phyloP scores from a whole-genome alignment of 2,113 vertebrate species.

The Dicaeum eximium region DNA sequence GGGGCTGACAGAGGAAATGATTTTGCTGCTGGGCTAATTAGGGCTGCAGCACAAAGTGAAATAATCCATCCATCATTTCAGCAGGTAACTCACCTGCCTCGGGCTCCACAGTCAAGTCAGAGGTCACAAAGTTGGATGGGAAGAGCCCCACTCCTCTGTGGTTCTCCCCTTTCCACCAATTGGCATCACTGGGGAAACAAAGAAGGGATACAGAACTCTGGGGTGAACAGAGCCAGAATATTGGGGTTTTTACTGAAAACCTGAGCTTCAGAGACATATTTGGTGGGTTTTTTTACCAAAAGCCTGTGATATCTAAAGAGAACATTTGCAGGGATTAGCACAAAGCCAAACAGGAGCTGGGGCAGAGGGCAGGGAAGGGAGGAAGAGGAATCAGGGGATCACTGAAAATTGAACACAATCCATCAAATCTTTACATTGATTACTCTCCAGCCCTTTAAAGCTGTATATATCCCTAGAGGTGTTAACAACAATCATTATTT shows the following conservation, averaged over 20 bases:
- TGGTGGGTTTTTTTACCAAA: neutral
- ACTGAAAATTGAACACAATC: neutral
- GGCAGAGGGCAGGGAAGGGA: neutral
- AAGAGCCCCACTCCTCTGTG: conserved; percentile 94
- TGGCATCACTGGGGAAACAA: conserved; percentile 83
- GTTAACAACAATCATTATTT: neutral
- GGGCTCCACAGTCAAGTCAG: conserved; percentile 84
- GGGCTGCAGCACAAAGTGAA: neutral
- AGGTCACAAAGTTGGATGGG: conserved; percentile 96
- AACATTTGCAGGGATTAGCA: neutral
- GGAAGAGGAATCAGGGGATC: neutral
- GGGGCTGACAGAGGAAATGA: neutral
- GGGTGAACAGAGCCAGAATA: rapidly evolving
- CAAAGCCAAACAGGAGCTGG: neutral
- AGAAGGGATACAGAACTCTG: neutral
- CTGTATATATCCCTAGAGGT: neutral
- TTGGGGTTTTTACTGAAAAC: neutral
- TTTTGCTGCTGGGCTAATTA: neutral
- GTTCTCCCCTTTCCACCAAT: conserved; percentile 99
- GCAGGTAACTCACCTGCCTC: conserved; percentile 80
- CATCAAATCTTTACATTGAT: neutral
- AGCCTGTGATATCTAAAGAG: neutral
- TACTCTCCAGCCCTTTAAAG: neutral
- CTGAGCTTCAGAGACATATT: neutral
- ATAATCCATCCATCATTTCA: rapidly evolving